Conservation (phyloP, 2,888 invertebrate species). For the Tortrix viridana region DNA sequence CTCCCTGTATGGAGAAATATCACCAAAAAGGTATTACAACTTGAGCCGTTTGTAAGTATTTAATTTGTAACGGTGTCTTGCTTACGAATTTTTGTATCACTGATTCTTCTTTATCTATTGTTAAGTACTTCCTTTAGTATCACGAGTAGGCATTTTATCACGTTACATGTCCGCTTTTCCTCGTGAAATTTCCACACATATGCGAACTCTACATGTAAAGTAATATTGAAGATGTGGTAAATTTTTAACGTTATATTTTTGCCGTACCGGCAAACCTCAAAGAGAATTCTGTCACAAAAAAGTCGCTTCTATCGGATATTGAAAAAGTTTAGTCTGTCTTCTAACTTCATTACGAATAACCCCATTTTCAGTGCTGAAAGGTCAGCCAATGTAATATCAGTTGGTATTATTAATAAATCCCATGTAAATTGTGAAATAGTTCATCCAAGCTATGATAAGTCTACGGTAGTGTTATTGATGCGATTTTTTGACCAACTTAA, state of each 20-base stretch:
- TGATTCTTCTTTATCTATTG: too few relatives aligned
- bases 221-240: background rate
- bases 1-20: too few relatives aligned
- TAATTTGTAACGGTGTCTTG: too few relatives aligned
- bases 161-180: background rate
- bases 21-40: too few relatives aligned
- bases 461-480: too few relatives aligned
- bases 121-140: too few relatives aligned
- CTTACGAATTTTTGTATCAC: too few relatives aligned
- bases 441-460: too few relatives aligned
- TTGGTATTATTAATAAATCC: too few relatives aligned
- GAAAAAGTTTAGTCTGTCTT: conserved; percentile 19
- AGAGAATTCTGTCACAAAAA: background rate
- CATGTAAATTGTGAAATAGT: too few relatives aligned
- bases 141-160: background rate
- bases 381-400: background rate
- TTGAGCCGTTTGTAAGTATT: too few relatives aligned
- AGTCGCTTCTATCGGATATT: conserved; percentile 5
- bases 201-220: background rate
- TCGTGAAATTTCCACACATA: background rate
- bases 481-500: too few relatives aligned
- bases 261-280: conserved; percentile 1
- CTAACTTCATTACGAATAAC: conserved; percentile 1
- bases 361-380: background rate
- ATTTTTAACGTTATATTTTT: conserved; percentile 4